Base-by-base conservation (phyloP, 2,113 vertebrate genomes). In the Labeo catla region DNA sequence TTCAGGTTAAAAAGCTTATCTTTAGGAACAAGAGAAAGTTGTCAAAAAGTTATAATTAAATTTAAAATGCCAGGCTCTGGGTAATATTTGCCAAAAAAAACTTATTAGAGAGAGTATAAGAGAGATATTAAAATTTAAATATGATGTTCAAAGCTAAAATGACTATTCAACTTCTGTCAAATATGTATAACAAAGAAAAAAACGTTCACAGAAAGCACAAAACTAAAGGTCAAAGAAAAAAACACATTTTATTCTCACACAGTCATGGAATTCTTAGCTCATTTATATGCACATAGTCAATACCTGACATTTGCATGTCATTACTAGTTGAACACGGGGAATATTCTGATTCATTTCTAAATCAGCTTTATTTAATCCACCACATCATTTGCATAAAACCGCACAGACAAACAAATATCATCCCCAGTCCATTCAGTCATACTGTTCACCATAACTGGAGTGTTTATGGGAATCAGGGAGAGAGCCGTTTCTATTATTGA, bases 281-380 rank as follows among this genome's bases (percentile, higher is more conserved):
- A 49, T 66, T 49, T 34, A 19, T 49, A 81, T 80, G 57, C 57
- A 45, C 77, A 61, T 80, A 61, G 12, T 49, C 23, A 81, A 66
- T 13, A 49, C 59, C n/a, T 81, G 79, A 34, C 59, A 81, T 81
- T 65, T 81, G 43, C 43, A 81, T 81, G 59, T 9, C n/a, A 65
- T 66, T 63, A 54, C 50, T 57, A 49, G n/a, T 65, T 65, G 59
- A 65, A 65, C 57, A 47, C 6, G 13, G 36, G 78, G 8, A 28
- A 81, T 34, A 49, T 49, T 81, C 79, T 19, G n/a, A 81, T 49
- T 49, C 13, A 66, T 49, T 80, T 80, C 77, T 80, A 81, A 47
- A 65, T 65, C 78, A 65, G 59, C 7, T 65, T 43, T 65, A 63
- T 81, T 9, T 63, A 65, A 81, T 49, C 39, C 59, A 65, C 43